These are phyloP conservation scores for Pollenia griseotomentosa DNA, from an alignment of 2,888 invertebrate genomes.

Conservation along the genomic window DNA sequence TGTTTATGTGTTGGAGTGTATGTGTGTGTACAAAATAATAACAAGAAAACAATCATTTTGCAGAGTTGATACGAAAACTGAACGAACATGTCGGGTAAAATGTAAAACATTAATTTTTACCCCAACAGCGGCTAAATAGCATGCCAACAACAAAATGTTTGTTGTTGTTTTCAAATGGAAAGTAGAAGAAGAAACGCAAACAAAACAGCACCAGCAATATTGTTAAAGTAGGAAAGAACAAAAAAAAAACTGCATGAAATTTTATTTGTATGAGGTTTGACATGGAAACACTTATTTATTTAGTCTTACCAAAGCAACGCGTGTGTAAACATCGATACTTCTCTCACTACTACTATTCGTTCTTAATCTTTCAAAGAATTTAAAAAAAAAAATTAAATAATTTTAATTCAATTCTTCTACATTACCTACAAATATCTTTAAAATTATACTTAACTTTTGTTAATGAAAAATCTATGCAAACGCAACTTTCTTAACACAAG, in stretches of 20 bases:
- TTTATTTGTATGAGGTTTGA: slow-evolving; percentile 57
- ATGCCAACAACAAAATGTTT: slow-evolving; percentile 26
- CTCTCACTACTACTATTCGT: slow-evolving; percentile 45
- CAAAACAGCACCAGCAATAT: slow-evolving; percentile 22
- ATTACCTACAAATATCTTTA: too few species aligned
- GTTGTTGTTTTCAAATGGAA: not conserved
- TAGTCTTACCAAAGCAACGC: slow-evolving; percentile 72
- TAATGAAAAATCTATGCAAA: too few species aligned
- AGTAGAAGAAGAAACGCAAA: not conserved
- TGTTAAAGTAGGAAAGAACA: slow-evolving; percentile 37
- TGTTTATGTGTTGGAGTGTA: not conserved
- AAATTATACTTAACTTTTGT: too few species aligned
- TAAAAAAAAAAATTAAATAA: not conserved
- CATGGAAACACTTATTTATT: slow-evolving; percentile 67
- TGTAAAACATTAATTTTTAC: not conserved
- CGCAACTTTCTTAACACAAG: too few species aligned
- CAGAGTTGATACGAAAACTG: slow-evolving; percentile 34
- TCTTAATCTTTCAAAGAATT: not conserved
- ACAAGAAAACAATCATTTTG: slow-evolving; percentile 40
- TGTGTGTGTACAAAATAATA: slow-evolving; percentile 17
- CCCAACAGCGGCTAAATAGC: slow-evolving; percentile 24
- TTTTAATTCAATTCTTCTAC: not conserved
- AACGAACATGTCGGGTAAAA: slow-evolving; percentile 48
- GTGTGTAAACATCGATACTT: slow-evolving; percentile 69
- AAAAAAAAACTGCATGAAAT: slow-evolving; percentile 60